Base-by-base conservation (phyloP, 2,888 invertebrate species). In the Eumerus sabulonum region DNA sequence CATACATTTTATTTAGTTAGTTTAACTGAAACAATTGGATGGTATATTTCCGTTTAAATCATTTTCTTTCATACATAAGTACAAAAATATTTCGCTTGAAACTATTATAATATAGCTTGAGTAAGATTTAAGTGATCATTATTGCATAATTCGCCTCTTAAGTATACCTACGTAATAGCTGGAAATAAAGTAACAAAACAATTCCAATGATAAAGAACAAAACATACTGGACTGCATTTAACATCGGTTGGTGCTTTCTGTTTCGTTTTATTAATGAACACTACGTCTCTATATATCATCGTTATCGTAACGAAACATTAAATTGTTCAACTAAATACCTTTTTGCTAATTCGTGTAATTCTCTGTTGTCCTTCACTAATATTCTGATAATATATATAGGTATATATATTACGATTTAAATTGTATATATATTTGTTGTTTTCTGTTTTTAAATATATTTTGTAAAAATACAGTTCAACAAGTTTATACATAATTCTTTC, bases 381-480 rank as follows among this genome's bases (percentile, higher is more conserved):
- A 51, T 45, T 71, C 48, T 56, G 70, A 35, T 71, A 62, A 44
- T 62, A 48, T 19, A 45, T 76, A 36, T 9, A n/a, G n/a, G 35
- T 51, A 59, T 54, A 27, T 9, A 36, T 71, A 62, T 76, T 38
- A 9, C 40, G 7, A 19, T 71, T 67, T 50, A 48, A 59, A 64
- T 71, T 76, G 18, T 67, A 76, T 76, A 48, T 68, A 53, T 64
- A n/a, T n/a, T n/a, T n/a, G n/a, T n/a, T n/a, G n/a, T n/a, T n/a
- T n/a, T n/a, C n/a, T n/a, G n/a, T n/a, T n/a, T n/a, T n/a, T n/a
- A n/a, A n/a, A 48, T 76, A 67, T 79, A 59, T 79, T 53, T 79
- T 79, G 79, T 79, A 79, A 79, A 79, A 79, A 79, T 79, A 79
- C 79, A 74, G 64, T 70, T 79, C 64, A 79, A 79, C 79, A 79